Conservation (phyloP, 2,888 invertebrate species). For the Calliopum simillimum region DNA sequence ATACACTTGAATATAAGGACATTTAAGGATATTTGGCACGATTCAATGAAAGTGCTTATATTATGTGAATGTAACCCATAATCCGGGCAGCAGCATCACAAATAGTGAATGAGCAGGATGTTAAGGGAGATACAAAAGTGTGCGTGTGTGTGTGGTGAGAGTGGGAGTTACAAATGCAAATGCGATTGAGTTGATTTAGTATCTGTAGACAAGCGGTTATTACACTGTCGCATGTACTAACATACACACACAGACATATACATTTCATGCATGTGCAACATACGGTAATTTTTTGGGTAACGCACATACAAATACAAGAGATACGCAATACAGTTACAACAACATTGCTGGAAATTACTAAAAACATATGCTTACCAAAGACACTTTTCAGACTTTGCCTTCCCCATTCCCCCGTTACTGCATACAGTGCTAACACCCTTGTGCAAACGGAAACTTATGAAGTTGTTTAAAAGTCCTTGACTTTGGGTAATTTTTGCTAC, state of each 20-base stretch:
- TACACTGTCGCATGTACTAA: slow-evolving; percentile 30
- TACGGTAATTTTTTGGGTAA: slow-evolving; percentile 41
- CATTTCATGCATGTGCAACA: slow-evolving; percentile 30
- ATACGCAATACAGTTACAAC: slow-evolving; percentile 32
- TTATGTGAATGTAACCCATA: slow-evolving; percentile 47
- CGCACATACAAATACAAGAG: slow-evolving; percentile 29
- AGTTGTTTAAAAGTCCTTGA: slow-evolving; percentile 54
- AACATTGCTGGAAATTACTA: slow-evolving; percentile 14
- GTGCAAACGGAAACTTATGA: slow-evolving; percentile 46
- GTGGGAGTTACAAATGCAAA: slow-evolving; percentile 45
- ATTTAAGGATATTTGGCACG: slow-evolving; percentile 35
- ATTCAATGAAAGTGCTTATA: slow-evolving; percentile 44
- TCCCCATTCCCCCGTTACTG: neutral
- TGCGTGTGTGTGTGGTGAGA: neutral
- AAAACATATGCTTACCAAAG: slow-evolving; percentile 29
- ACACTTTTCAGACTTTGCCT: neutral
- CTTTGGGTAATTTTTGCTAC: slow-evolving; percentile 50
- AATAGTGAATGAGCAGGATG: neutral
- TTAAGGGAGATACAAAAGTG: neutral
- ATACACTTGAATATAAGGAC: slow-evolving; percentile 8
- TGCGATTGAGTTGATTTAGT: slow-evolving; percentile 60
- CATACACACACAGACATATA: slow-evolving; percentile 3
- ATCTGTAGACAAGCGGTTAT: slow-evolving; percentile 55
- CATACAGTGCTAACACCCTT: neutral
- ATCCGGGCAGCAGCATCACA: slow-evolving; percentile 44